phyloP scores from a whole-genome alignment of 92 coral and sea anemone genomes.

The Paragorgia papillata region DNA sequence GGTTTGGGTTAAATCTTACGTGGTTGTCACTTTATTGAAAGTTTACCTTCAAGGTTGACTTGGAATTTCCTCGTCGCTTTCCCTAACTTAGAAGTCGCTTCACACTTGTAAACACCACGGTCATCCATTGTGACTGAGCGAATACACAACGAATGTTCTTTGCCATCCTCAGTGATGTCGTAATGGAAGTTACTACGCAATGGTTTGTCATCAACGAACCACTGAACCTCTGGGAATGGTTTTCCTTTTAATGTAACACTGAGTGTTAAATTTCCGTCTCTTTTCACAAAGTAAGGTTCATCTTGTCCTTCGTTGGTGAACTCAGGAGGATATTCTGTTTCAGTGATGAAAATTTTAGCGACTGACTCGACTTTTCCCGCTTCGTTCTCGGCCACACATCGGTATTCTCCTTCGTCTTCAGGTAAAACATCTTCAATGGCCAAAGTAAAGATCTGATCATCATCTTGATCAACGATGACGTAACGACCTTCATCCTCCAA shows the following conservation, averaged over 20 bases:
- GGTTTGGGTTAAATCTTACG: too few relatives aligned
- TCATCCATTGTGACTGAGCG: constrained; percentile 72
- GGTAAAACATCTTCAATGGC: constrained; percentile 82
- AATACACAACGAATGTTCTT: constrained; percentile 70
- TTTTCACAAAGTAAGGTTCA: constrained; percentile 67
- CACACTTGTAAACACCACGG: constrained; percentile 91
- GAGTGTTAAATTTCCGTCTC: constrained; percentile 74
- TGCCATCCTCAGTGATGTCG: constrained; percentile 79
- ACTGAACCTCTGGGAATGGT: constrained; percentile 56
- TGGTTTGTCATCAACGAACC: constrained; percentile 54
- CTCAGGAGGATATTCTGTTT: constrained; percentile 80
- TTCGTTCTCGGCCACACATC: constrained; percentile 94
- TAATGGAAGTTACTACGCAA: constrained; percentile 56
- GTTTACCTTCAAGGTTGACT: constrained; percentile 82
- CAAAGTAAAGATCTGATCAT: constrained; percentile 82
- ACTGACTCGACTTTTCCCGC: constrained; percentile 80
- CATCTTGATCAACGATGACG: constrained; percentile 90
- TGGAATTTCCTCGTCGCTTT: constrained; percentile 74
- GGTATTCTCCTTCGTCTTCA: constrained; percentile 82
- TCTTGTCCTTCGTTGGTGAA: constrained; percentile 71
- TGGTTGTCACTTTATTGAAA: too few relatives aligned
- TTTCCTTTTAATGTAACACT: constrained; percentile 62
- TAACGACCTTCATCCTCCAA: constrained; percentile 74
- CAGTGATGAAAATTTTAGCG: constrained; percentile 65
- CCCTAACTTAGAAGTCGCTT: constrained; percentile 80